Conservation (phyloP, 2,113 vertebrate genomes). For the Gnathonemus echidnorhynchus region DNA sequence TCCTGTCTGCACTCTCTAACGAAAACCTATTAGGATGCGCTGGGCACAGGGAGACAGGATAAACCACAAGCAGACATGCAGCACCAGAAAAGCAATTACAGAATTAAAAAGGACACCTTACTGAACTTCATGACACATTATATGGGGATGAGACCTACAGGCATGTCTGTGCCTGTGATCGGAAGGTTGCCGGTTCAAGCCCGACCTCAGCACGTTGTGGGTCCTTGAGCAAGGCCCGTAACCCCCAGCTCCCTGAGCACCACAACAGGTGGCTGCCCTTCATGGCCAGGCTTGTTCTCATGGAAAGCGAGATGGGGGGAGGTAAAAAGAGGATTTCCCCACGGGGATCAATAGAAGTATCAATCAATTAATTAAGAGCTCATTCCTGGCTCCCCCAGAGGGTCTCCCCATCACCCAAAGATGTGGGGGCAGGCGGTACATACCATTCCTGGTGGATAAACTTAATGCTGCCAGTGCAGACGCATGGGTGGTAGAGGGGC, state of each 20-base stretch:
- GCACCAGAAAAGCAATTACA: background rate
- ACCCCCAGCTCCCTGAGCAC: background rate
- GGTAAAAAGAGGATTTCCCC: background rate
- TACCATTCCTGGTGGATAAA: slow-evolving; percentile 99
- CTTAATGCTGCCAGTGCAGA: slow-evolving; percentile 99
- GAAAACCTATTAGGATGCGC: background rate
- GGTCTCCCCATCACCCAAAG: background rate
- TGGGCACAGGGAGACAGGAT: background rate
- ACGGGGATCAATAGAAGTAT: background rate
- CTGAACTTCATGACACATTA: background rate
- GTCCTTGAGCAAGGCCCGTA: background rate
- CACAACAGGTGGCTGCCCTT: background rate
- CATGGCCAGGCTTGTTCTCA: background rate
- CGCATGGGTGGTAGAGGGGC: slow-evolving; percentile 94
- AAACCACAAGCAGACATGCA: background rate
- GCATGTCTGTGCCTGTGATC: background rate
- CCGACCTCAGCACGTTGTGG: background rate
- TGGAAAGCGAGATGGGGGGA: background rate
- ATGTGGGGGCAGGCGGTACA: slow-evolving; percentile 39
- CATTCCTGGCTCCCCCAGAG: background rate
- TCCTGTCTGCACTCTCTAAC: background rate
- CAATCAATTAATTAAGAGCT: background rate
- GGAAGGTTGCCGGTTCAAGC: background rate
- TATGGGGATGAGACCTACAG: background rate
- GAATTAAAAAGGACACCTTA: background rate